Percentiles rank a stretch among this genome's conserved stretches.
Conservation (phyloP, 2,797 vertebrate species). For the Poeciliopsis turneri region DNA sequence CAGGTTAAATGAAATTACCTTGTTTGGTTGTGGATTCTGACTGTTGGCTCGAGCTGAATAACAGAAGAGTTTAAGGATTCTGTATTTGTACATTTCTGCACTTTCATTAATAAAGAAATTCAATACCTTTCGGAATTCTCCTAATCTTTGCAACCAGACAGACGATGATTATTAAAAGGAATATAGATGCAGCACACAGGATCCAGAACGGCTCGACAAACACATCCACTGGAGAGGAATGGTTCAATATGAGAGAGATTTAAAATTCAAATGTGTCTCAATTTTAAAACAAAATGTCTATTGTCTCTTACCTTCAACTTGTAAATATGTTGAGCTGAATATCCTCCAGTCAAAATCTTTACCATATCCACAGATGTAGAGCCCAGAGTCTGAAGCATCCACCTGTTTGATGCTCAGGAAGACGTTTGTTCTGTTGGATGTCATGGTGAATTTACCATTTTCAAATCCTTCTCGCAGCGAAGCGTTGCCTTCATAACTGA, state of each 20-base stretch:
- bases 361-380: slow-evolving; percentile 13
- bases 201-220: not conserved
- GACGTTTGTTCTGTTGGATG: not conserved
- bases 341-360: fast-evolving
- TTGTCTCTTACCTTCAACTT: slow-evolving; percentile 22
- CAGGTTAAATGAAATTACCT: not conserved
- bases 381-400: slow-evolving; percentile 5
- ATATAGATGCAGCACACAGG: not conserved
- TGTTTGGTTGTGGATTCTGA: not conserved
- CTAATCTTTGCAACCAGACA: not conserved
- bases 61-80: not conserved
- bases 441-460: not conserved
- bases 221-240: not conserved
- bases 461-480: fast-evolving
- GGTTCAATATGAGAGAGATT: not conserved
- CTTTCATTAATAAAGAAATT: not conserved
- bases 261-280: not conserved
- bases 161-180: slow-evolving; percentile 16
- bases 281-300: not conserved
- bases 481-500: fast-evolving
- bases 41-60: not conserved
- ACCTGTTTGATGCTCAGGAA: slow-evolving; percentile 17
- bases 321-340: not conserved
- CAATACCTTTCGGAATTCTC: not conserved
- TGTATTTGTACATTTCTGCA: not conserved